Percentiles rank a stretch among this genome's conserved stretches.
Conservation (phyloP, 1,140 invertebrate species). For the Formica exsecta region DNA sequence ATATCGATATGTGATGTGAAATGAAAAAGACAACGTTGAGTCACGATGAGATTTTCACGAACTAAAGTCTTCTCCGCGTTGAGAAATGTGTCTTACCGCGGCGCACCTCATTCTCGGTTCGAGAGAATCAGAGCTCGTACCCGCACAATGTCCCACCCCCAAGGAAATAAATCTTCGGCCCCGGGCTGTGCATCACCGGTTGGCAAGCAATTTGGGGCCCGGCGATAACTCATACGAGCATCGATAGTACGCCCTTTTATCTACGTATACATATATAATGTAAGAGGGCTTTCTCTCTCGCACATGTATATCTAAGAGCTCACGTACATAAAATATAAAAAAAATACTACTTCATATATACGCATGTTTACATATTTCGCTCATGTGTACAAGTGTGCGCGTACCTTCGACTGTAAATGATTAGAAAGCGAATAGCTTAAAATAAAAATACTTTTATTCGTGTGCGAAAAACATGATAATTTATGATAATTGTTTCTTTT, state of each 20-base stretch:
- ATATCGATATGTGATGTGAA: slow-evolving; percentile 26
- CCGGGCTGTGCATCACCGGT: slow-evolving; percentile 84
- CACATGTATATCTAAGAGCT: slow-evolving; percentile 62
- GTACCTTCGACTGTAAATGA: background rate
- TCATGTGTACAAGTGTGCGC: background rate
- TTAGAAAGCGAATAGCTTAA: background rate
- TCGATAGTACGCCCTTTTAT: slow-evolving; percentile 81
- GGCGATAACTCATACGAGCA: slow-evolving; percentile 86
- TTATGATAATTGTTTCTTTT: background rate
- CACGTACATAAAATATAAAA: slow-evolving; percentile 72
- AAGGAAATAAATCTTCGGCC: slow-evolving; percentile 85
- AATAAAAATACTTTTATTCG: background rate
- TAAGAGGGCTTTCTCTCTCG: slow-evolving; percentile 31
- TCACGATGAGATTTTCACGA: slow-evolving; percentile 41
- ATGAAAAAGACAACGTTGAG: slow-evolving; percentile 56
- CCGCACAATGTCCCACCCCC: slow-evolving; percentile 45
- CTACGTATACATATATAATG: slow-evolving; percentile 31
- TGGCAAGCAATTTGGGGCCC: slow-evolving; percentile 86
- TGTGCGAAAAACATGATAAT: background rate
- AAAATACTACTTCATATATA: slow-evolving; percentile 35
- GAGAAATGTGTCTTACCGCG: slow-evolving; percentile 63
- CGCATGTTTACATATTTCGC: background rate
- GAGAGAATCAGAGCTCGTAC: slow-evolving; percentile 61
- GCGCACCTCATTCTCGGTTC: slow-evolving; percentile 70
- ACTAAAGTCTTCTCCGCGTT: slow-evolving; percentile 38